Conservation (phyloP, 2,113 vertebrate genomes). For the Ahaetulla prasina region DNA sequence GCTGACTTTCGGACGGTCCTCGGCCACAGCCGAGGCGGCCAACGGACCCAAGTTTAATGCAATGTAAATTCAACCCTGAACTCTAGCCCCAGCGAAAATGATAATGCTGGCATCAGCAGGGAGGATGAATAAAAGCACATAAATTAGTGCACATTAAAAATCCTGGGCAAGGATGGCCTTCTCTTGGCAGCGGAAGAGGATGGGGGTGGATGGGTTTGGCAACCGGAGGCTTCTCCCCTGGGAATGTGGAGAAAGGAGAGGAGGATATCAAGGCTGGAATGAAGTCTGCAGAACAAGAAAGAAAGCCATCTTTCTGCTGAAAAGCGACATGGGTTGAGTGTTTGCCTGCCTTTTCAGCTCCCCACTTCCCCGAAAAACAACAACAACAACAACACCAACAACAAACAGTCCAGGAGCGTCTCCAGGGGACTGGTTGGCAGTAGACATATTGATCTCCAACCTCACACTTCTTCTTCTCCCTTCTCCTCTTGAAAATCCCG, state of each 20-base stretch:
- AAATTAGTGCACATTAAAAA: not conserved
- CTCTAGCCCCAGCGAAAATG: not conserved
- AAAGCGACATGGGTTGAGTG: not conserved
- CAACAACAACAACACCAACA: too few relatives aligned
- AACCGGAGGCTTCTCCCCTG: not conserved
- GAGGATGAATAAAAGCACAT: not conserved
- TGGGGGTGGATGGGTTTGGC: not conserved
- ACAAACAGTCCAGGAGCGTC: too few relatives aligned
- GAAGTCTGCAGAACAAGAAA: not conserved
- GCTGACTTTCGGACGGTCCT: not conserved
- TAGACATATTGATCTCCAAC: not conserved
- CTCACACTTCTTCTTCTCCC: not conserved
- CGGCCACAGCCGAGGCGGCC: not conserved
- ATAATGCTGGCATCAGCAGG: not conserved
- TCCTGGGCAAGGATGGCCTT: not conserved
- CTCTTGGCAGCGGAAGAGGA: not conserved
- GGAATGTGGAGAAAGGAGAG: not conserved
- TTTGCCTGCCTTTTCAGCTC: not conserved
- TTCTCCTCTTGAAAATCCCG: not conserved
- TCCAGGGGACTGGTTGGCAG: not conserved
- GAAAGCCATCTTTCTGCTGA: not conserved
- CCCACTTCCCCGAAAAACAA: too few relatives aligned
- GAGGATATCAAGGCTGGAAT: not conserved
- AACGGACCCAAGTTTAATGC: not conserved
- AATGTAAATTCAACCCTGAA: not conserved